A percentile compares a stretch with the other conserved stretches of the same genome.
Conservation (phyloP, 2,888 invertebrate species). For the Polymixis lichenea region DNA sequence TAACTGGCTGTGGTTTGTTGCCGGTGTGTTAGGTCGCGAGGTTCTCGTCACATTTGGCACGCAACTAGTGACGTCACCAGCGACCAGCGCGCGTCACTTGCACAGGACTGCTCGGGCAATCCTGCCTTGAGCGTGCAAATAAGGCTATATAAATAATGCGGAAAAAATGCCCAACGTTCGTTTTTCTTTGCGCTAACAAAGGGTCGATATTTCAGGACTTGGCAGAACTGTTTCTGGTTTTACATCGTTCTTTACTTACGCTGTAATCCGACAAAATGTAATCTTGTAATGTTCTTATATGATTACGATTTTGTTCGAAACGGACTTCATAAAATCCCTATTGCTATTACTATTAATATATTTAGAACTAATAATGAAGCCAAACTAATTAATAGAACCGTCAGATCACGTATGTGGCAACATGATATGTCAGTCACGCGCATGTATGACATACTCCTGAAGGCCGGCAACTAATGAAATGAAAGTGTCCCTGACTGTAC, state of each 20-base stretch:
- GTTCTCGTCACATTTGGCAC: conserved; percentile 65
- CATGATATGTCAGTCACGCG: conserved; percentile 39
- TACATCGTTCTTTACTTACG: background rate
- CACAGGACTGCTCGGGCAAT: conserved; percentile 56
- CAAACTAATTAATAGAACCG: conserved; percentile 5
- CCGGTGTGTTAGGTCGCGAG: conserved; percentile 55
- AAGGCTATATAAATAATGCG: conserved; percentile 60
- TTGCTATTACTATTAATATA: background rate
- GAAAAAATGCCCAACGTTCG: conserved; percentile 40
- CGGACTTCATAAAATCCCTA: background rate
- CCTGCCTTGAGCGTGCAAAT: conserved; percentile 53
- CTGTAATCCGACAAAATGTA: conserved; percentile 3
- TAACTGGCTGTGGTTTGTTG: conserved; percentile 63
- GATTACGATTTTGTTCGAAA: background rate
- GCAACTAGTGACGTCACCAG: conserved; percentile 65
- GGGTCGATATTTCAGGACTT: conserved; percentile 41
- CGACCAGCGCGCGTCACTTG: conserved; percentile 58
- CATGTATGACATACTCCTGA: conserved; percentile 17
- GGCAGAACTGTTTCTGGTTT: conserved; percentile 30
- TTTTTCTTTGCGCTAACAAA: conserved; percentile 46
- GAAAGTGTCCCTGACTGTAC: conserved; percentile 55
- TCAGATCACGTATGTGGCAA: background rate
- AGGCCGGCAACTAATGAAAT: conserved; percentile 42
- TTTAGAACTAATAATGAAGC: background rate
- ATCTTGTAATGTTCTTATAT: background rate